Evolutionary conservation across 2,113 vertebrate genomes (phyloP).

Genomic region (Eclectus roratus): DNA sequence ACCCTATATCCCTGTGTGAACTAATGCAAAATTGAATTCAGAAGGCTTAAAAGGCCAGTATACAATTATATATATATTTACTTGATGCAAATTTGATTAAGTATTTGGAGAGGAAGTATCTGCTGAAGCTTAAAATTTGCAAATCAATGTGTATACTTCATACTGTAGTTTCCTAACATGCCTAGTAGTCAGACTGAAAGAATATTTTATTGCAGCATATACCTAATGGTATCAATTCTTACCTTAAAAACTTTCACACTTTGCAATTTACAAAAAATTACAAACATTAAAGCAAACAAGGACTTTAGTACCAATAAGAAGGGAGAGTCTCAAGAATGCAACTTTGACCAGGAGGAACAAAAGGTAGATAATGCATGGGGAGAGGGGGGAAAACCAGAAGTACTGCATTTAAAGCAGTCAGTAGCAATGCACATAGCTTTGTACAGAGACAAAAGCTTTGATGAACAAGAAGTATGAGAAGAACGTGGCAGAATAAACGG

Average conservation of each 20-base stretch:
- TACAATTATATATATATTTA: background rate
- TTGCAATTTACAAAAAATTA: background rate
- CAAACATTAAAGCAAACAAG: background rate
- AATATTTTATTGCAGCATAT: background rate
- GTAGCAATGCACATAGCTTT: background rate
- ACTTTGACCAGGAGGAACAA: background rate
- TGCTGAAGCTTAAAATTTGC: background rate
- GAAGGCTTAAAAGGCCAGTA: background rate
- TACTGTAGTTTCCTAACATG: background rate
- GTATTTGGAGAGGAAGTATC: background rate
- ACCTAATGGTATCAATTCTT: background rate
- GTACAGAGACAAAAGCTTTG: background rate
- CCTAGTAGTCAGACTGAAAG: background rate
- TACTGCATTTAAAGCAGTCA: background rate
- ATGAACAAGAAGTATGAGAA: background rate
- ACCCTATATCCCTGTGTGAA: background rate
- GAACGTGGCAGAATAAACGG: background rate
- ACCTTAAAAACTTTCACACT: background rate
- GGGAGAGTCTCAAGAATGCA: background rate
- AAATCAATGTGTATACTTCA: background rate
- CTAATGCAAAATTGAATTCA: background rate
- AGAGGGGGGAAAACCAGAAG: background rate
- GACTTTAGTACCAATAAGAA: background rate
- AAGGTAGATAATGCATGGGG: background rate
- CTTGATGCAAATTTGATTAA: background rate